These are phyloP conservation scores for Pteruthius melanotis DNA, from an alignment of 2,113 vertebrate genomes.

Conservation along the genomic window DNA sequence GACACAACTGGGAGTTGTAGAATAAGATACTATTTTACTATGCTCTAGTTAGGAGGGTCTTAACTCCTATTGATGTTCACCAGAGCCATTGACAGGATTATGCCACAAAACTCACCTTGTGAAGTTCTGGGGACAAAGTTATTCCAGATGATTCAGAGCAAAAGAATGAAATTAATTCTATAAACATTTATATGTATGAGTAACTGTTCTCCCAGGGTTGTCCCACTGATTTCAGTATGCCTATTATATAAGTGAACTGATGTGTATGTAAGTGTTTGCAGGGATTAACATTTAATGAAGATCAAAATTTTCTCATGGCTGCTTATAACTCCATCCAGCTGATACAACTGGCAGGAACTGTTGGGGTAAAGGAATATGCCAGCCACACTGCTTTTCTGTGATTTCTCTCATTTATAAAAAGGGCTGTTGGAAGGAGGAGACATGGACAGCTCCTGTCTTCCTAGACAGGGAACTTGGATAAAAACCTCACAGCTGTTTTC, in stretches of 20 bases:
- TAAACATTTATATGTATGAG: not conserved
- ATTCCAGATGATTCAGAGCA: slow-evolving; percentile 17
- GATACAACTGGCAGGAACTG: not conserved
- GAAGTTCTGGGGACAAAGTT: not conserved
- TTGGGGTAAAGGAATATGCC: not conserved
- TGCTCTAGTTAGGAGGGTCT: not conserved
- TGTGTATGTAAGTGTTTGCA: not conserved
- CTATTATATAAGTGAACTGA: slow-evolving; percentile 20
- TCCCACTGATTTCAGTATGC: not conserved
- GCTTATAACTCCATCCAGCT: not conserved
- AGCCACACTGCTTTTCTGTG: not conserved
- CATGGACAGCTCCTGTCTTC: not conserved
- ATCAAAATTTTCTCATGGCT: not conserved
- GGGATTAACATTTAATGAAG: not conserved
- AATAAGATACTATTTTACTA: not conserved
- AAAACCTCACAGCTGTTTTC: slow-evolving; percentile 9
- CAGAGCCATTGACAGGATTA: not conserved
- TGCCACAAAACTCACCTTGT: not conserved
- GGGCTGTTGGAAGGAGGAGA: not conserved
- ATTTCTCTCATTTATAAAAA: not conserved
- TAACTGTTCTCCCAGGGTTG: not conserved
- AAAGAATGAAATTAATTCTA: slow-evolving; percentile 12
- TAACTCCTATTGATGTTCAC: not conserved
- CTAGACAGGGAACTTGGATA: not conserved
- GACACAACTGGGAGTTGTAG: not conserved